These are phyloP conservation scores for Eulemur rufifrons DNA, from an alignment of 2,113 vertebrate species.

Conservation along the genomic window DNA sequence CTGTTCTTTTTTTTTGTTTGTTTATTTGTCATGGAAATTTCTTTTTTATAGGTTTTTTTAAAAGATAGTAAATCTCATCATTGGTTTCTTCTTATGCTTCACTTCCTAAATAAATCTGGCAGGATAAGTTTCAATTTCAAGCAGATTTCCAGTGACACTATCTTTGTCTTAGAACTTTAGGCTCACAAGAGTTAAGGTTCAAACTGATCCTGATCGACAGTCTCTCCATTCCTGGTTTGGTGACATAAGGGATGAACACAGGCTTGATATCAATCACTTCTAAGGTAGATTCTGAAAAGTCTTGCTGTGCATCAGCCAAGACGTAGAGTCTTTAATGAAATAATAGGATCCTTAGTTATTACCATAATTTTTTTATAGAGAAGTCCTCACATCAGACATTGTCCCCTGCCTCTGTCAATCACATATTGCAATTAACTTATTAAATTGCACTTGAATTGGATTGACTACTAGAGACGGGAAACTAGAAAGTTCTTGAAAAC, in stretches of 20 bases:
- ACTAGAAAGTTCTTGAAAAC: constrained; percentile 75
- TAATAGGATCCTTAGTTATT: constrained; percentile 71
- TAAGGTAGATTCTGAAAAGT: constrained; percentile 60
- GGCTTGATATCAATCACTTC: constrained; percentile 63
- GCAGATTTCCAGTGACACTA: neutral
- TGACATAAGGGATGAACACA: constrained; percentile 22
- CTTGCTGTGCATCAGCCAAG: constrained; percentile 68
- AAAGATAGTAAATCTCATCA: neutral
- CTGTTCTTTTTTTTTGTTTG: neutral
- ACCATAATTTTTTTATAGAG: constrained; percentile 68
- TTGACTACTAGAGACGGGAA: constrained; percentile 64
- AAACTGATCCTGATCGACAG: neutral
- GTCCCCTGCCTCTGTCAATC: constrained; percentile 75
- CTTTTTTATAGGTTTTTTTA: neutral
- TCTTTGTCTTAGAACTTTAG: neutral
- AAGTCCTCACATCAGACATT: constrained; percentile 71
- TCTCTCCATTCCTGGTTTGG: neutral
- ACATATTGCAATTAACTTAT: constrained; percentile 77
- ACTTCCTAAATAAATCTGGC: neutral
- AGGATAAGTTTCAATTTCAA: neutral
- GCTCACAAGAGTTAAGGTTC: constrained; percentile 33
- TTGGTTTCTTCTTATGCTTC: constrained; percentile 13
- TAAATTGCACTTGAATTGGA: constrained; percentile 76
- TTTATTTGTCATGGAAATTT: constrained; percentile 11
- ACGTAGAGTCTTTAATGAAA: constrained; percentile 72